These are phyloP conservation scores for Rallus limicola DNA, from an alignment of 2,113 vertebrate genomes.

Conservation along the genomic window DNA sequence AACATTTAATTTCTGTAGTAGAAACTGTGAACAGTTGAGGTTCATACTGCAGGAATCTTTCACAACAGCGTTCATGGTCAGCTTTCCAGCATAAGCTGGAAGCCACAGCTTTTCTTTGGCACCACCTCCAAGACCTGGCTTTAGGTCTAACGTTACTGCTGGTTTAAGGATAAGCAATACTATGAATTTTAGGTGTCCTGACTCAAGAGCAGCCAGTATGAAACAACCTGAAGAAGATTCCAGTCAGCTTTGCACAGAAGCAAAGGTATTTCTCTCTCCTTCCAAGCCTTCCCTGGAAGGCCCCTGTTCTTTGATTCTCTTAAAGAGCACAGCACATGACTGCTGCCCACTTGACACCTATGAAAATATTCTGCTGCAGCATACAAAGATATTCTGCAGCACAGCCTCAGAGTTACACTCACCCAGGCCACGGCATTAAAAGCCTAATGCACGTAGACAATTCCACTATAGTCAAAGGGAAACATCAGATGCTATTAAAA, in stretches of 20 bases:
- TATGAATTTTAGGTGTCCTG: neutral
- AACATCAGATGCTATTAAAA: neutral
- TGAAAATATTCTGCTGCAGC: neutral
- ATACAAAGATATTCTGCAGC: neutral
- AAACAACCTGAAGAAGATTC: neutral
- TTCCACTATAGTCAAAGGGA: neutral
- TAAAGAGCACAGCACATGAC: neutral
- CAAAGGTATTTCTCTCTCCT: neutral
- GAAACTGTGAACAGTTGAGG: neutral
- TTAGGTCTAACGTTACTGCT: neutral
- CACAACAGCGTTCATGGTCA: neutral
- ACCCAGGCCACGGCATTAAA: neutral
- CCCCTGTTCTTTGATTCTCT: neutral
- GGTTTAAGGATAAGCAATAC: neutral
- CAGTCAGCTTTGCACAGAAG: neutral
- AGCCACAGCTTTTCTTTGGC: neutral
- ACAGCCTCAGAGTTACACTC: neutral
- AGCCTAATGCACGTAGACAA: neutral
- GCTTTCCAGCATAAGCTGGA: neutral
- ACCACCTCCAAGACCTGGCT: neutral
- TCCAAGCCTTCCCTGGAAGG: neutral
- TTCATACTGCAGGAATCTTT: too few relatives aligned
- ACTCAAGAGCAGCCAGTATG: neutral
- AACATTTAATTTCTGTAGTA: neutral
- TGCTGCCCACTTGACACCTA: neutral